Evolutionary conservation across 2,888 invertebrate genomes (phyloP), one percentile per base, ranked within the genome.

Genomic region (Scaptomyza polygonia): DNA sequence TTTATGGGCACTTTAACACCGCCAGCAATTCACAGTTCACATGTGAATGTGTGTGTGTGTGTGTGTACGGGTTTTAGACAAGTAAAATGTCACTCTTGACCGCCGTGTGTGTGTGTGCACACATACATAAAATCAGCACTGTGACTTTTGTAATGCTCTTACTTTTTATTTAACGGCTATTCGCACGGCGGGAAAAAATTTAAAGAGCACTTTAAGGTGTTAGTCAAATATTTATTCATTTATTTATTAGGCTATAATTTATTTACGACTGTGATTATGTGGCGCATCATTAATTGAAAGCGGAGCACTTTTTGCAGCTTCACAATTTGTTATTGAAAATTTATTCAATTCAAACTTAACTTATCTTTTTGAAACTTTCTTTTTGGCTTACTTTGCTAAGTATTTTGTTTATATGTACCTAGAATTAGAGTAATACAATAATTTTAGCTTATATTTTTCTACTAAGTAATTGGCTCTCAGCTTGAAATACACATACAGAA

Each of bases 1-100:
- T 85, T 85, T 82, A 78, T 76, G 79, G 55, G 36, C n/a, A 56
- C 45, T 67, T 77, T 77, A 61, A 45, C 73, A 66, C 58, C 53
- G 39, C 47, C 36, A 66, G 61, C 61, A 69, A 53, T 51, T 47
- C 40, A 18, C 16, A 39, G 49, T 12, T 49, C 40, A 30, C 32
- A 52, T 61, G 18, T n/a, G n/a, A n/a, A n/a, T n/a, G n/a, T n/a
- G n/a, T n/a, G n/a, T 43, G 43, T 16, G 9, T 16, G 16, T 39
- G 39, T 39, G 39, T 16, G 16, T 7, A 14, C 5, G 7, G 2
- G n/a, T 6, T 34, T 2, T n/a, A n/a, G 30, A 34, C 32, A 21
- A n/a, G 44, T 16, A 39, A 59, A 39, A 30, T 58, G 59, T 40
- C 44, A 53, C 18, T 47, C 40, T 45, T 51, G 61, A 36, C 58